Percentiles rank a stretch among this genome's conserved stretches.
These are phyloP conservation scores for Homarus gammarus DNA, from an alignment of 2,888 invertebrate genomes.

Conservation along the genomic window DNA sequence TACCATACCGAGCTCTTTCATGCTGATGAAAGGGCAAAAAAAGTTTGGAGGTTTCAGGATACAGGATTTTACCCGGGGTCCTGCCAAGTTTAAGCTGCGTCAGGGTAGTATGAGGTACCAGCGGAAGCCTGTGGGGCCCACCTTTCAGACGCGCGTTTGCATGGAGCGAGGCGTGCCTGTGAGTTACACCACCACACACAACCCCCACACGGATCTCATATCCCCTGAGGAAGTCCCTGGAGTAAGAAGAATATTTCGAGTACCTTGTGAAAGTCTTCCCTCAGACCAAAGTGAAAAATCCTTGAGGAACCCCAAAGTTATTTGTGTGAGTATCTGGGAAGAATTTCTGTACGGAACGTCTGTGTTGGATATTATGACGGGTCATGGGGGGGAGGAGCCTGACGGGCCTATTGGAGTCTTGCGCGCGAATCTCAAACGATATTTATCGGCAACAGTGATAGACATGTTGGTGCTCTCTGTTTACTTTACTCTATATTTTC, in stretches of 20 bases:
- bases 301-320: background rate
- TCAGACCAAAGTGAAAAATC: background rate
- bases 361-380: background rate
- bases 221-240: background rate
- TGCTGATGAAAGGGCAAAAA: background rate
- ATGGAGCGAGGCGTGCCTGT: slow-evolving; percentile 14
- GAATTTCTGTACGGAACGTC: slow-evolving; percentile 45
- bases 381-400: background rate
- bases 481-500: slow-evolving; percentile 30
- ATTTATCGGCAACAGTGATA: background rate
- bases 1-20: background rate
- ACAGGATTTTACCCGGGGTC: background rate
- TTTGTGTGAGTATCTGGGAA: slow-evolving; percentile 51
- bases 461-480: background rate
- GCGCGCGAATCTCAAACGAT: background rate
- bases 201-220: background rate
- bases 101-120: background rate
- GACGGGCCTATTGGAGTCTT: background rate
- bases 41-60: slow-evolving; percentile 39
- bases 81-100: background rate
- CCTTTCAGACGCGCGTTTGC: slow-evolving; percentile 25
- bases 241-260: slow-evolving; percentile 22
- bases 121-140: background rate
- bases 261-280: slow-evolving; percentile 27
- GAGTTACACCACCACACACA: background rate